phyloP scores from a whole-genome alignment of 2,113 vertebrate species.

The Anas platyrhynchos region DNA sequence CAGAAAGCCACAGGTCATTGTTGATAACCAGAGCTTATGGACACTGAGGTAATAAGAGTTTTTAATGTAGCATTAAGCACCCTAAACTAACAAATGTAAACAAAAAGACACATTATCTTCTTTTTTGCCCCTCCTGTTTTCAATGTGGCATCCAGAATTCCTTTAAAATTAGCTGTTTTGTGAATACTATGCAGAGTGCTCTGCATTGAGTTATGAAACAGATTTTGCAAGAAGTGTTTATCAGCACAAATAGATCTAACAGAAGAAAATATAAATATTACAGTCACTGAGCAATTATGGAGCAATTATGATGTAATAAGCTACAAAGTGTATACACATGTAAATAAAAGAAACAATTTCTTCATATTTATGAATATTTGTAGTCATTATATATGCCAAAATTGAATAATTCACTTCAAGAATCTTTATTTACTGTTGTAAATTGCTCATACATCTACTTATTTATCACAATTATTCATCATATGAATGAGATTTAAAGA shows the following conservation, averaged over 20 bases:
- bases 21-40: background rate
- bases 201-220: background rate
- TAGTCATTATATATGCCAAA: conserved; percentile 6
- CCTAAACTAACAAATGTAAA: background rate
- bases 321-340: background rate
- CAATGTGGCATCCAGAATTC: background rate
- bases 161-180: background rate
- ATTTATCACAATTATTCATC: conserved; percentile 30
- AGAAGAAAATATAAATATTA: conserved; percentile 29
- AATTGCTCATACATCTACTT: background rate
- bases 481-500: background rate
- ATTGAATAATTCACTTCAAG: background rate
- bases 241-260: background rate
- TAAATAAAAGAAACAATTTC: background rate
- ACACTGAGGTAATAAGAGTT: background rate
- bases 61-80: background rate
- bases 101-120: background rate
- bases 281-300: conserved; percentile 5
- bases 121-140: background rate
- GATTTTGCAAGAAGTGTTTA: background rate
- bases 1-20: background rate
- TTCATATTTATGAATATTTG: background rate
- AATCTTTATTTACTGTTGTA: background rate
- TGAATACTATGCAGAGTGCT: background rate
- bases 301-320: conserved; percentile 22